phyloP scores from a whole-genome alignment of 92 coral and sea anemone genomes.

The Umimayanthus chanpuru region DNA sequence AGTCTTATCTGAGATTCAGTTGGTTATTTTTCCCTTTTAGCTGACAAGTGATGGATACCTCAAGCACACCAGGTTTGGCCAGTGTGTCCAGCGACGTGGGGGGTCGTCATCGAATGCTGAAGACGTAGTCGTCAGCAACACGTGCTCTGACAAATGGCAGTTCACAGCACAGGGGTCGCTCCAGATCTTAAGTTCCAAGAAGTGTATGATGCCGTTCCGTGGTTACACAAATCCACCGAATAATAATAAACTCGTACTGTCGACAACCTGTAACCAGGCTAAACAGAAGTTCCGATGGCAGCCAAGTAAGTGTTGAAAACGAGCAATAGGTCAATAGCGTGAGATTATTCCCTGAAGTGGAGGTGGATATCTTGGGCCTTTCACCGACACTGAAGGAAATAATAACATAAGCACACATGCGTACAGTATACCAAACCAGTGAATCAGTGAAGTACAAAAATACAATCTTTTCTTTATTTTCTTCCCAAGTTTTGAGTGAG shows the following conservation, averaged over 20 bases:
- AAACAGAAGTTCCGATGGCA: conserved; percentile 84
- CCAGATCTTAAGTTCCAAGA: conserved; percentile 57
- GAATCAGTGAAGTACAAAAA: too few relatives aligned
- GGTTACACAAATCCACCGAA: conserved; percentile 64
- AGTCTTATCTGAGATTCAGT: not conserved
- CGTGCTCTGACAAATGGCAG: conserved; percentile 79
- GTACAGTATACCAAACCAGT: too few relatives aligned
- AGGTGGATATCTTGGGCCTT: too few relatives aligned
- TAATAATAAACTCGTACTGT: conserved; percentile 60
- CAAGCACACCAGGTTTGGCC: conserved; percentile 63
- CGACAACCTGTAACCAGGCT: conserved; percentile 64
- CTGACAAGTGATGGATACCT: conserved; percentile 69
- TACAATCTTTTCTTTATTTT: too few relatives aligned
- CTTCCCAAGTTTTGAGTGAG: too few relatives aligned
- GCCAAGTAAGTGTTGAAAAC: conserved; percentile 75
- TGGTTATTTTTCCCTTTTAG: not conserved
- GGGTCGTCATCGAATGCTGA: conserved; percentile 61
- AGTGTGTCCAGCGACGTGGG: conserved; percentile 75
- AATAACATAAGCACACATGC: too few relatives aligned
- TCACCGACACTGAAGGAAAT: too few relatives aligned
- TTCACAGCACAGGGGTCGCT: conserved; percentile 77
- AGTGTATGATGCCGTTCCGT: conserved; percentile 63
- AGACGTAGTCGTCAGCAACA: conserved; percentile 66
- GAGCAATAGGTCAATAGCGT: too few relatives aligned
- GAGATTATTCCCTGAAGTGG: too few relatives aligned